These are phyloP conservation scores for Arnoldichthys spilopterus DNA, from an alignment of 2,797 vertebrate genomes.

Conservation along the genomic window DNA sequence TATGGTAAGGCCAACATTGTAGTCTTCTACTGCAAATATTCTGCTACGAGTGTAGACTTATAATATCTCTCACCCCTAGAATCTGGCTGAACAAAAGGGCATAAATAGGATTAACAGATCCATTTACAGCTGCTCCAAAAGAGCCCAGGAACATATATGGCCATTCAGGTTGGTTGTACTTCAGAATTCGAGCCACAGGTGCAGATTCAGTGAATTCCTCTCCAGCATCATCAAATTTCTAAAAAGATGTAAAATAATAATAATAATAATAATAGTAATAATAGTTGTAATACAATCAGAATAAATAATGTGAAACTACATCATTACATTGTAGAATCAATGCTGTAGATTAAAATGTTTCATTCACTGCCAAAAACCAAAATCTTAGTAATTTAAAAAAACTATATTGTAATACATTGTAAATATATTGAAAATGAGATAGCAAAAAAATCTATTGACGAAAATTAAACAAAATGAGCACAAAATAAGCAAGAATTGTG, in stretches of 20 bases:
- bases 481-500: no score
- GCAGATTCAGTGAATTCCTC: conserved; percentile 65
- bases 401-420: no score
- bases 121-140: conserved; percentile 80
- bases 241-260: neutral
- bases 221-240: conserved; percentile 56
- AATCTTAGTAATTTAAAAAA: no score
- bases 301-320: no score
- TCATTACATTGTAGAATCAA: no score
- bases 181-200: conserved; percentile 78
- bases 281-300: no score
- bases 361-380: no score
- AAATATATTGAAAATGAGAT: no score
- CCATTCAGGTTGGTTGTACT: conserved; percentile 83
- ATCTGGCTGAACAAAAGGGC: conserved; percentile 84
- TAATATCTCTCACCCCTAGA: conserved; percentile 74
- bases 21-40: neutral
- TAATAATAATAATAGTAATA: no score
- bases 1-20: neutral
- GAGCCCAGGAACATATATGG: conserved; percentile 82
- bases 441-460: no score
- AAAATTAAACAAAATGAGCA: no score
- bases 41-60: neutral
- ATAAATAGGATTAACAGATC: conserved; percentile 79
- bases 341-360: no score